Evolutionary conservation across 2,113 vertebrate genomes (phyloP).

Genomic region (Notarius lentiginosus): DNA sequence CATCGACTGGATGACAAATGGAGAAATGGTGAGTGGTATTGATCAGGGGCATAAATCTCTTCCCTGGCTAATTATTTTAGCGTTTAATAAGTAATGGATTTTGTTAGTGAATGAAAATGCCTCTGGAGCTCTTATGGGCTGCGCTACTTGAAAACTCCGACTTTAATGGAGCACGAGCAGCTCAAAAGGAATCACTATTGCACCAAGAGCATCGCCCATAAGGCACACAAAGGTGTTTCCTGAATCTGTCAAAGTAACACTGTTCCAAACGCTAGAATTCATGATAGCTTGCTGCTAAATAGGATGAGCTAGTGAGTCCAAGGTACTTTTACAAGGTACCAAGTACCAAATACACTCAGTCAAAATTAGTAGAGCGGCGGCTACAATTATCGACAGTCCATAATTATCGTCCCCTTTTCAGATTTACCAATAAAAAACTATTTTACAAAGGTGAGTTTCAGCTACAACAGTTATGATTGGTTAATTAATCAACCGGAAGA

Average conservation of each 20-base stretch:
- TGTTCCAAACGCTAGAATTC: slow-evolving; percentile 2
- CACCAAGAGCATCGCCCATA: neutral
- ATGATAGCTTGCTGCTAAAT: neutral
- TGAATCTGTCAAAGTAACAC: slow-evolving; percentile 2
- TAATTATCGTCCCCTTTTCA: no score
- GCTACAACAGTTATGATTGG: no score
- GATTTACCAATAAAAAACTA: no score
- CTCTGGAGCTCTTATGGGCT: slow-evolving; percentile 32
- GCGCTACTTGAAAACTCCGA: neutral
- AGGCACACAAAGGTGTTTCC: slow-evolving; percentile 3
- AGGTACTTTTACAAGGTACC: no score
- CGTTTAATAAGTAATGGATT: slow-evolving; percentile 29
- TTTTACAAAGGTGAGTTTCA: no score
- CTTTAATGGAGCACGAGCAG: neutral
- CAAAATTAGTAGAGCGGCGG: no score
- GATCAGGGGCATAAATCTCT: slow-evolving; percentile 29
- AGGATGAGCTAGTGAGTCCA: no score
- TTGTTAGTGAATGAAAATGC: slow-evolving; percentile 26
- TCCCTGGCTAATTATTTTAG: slow-evolving; percentile 37
- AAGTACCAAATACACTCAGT: no score
- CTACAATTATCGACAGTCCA: no score
- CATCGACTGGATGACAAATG: slow-evolving; percentile 48
- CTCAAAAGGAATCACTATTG: slow-evolving; percentile 22
- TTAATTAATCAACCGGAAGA: no score
- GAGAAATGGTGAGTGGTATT: slow-evolving; percentile 16